Conservation (phyloP, 2,797 vertebrate species). For the Sebastes vulpes region DNA sequence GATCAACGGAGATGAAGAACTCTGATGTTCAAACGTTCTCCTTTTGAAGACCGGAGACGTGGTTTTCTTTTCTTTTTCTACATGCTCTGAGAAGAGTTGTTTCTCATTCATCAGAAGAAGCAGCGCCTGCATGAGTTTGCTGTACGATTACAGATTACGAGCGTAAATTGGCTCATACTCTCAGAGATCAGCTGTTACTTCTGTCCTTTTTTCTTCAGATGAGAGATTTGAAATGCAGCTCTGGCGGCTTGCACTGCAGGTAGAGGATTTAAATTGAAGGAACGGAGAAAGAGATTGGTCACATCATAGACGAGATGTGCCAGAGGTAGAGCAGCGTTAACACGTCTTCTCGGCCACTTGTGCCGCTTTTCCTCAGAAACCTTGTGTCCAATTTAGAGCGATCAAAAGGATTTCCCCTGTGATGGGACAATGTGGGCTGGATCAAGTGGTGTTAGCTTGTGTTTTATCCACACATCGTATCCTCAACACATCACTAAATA, state of each 20-base stretch:
- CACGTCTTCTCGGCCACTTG: neutral
- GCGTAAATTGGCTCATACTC: slow-evolving; percentile 38
- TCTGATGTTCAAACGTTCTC: neutral
- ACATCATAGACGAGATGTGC: slow-evolving; percentile 24
- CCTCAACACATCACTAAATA: slow-evolving; percentile 10
- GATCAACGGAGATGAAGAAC: slow-evolving; percentile 38
- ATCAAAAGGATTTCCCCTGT: slow-evolving; percentile 9
- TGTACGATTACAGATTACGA: slow-evolving; percentile 45
- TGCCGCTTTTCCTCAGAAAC: slow-evolving; percentile 8
- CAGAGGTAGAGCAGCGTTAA: slow-evolving; percentile 23
- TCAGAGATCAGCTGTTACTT: slow-evolving; percentile 10
- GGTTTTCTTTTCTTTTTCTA: slow-evolving; percentile 1
- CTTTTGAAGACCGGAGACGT: slow-evolving; percentile 1
- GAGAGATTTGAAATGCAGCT: slow-evolving; percentile 26
- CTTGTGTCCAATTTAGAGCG: slow-evolving; percentile 24
- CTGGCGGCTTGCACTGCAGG: neutral
- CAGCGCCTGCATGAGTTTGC: slow-evolving; percentile 13
- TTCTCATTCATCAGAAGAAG: slow-evolving; percentile 24
- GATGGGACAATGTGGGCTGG: slow-evolving; percentile 15
- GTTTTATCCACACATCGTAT: neutral
- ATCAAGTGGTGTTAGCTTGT: neutral
- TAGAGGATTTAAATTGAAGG: slow-evolving; percentile 49
- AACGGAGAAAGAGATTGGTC: slow-evolving; percentile 47
- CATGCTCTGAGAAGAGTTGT: neutral
- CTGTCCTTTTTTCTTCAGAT: slow-evolving; percentile 12